phyloP scores from a whole-genome alignment of 2,888 invertebrate species.

The Hirtodrosophila histrioides region DNA sequence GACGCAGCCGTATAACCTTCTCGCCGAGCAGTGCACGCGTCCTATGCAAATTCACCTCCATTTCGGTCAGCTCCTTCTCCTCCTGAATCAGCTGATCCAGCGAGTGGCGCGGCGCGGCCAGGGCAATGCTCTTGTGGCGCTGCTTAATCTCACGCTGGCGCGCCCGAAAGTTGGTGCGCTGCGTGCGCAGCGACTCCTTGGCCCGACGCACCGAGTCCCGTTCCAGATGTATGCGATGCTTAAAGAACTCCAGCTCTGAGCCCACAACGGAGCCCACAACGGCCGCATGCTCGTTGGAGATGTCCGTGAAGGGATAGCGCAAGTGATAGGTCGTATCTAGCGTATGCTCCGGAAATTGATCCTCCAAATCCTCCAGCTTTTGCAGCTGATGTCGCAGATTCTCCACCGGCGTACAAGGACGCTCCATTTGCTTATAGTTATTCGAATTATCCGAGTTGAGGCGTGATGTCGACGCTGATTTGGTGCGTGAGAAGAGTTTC shows the following conservation, averaged over 20 bases:
- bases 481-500: slow-evolving; percentile 89
- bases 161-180: slow-evolving; percentile 88
- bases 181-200: slow-evolving; percentile 89
- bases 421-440: slow-evolving; percentile 66
- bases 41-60: slow-evolving; percentile 92
- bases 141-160: slow-evolving; percentile 87
- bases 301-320: slow-evolving; percentile 92
- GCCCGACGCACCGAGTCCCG: slow-evolving; percentile 93
- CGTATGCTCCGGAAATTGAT: slow-evolving; percentile 90
- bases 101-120: slow-evolving; percentile 73
- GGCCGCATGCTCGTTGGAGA: slow-evolving; percentile 83
- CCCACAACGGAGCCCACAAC: slow-evolving; percentile 79
- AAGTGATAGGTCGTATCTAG: slow-evolving; percentile 91
- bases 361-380: slow-evolving; percentile 92
- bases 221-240: slow-evolving; percentile 92
- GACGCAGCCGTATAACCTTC: slow-evolving; percentile 91
- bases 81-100: slow-evolving; percentile 86
- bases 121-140: slow-evolving; percentile 76
- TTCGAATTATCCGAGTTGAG: slow-evolving; percentile 85
- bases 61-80: slow-evolving; percentile 92
- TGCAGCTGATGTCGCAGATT: slow-evolving; percentile 91
- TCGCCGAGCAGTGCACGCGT: slow-evolving; percentile 92
- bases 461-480: slow-evolving; percentile 89
- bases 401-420: slow-evolving; percentile 91
- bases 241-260: slow-evolving; percentile 92